A percentile compares a stretch with the other conserved stretches of the same genome.
These are phyloP conservation scores for Corvus moneduloides DNA, from an alignment of 2,113 vertebrate genomes.

Conservation along the genomic window DNA sequence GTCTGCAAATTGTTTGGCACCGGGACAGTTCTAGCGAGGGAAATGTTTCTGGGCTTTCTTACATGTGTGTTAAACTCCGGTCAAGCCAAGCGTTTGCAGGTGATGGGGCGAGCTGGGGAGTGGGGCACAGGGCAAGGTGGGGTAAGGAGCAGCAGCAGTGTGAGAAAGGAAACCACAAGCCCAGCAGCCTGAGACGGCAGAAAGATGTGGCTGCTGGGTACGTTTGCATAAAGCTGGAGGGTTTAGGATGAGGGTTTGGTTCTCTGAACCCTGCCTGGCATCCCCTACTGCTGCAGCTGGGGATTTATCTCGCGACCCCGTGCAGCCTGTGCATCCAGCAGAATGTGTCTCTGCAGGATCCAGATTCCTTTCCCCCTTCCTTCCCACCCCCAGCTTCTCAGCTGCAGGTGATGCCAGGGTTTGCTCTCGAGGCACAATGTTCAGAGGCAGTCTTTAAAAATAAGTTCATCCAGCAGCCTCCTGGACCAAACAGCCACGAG, in stretches of 20 bases:
- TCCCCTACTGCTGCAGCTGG: not conserved
- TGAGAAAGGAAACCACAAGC: conserved; percentile 24
- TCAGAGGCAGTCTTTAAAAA: not conserved
- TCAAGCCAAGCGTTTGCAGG: not conserved
- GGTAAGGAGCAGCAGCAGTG: not conserved
- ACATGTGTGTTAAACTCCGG: not conserved
- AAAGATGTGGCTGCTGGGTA: not conserved
- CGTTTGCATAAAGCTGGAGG: not conserved
- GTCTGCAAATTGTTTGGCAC: not conserved
- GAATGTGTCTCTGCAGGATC: not conserved
- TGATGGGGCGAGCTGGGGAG: not conserved
- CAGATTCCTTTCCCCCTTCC: not conserved
- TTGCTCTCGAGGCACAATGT: not conserved
- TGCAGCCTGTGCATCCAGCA: not conserved
- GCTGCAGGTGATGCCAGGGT: not conserved
- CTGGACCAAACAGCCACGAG: accelerated
- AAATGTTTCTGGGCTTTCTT: not conserved
- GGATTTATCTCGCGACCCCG: not conserved
- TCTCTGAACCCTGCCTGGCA: not conserved
- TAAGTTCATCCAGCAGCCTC: not conserved
- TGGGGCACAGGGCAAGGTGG: not conserved
- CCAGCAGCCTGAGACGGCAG: not conserved
- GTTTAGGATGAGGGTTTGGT: not conserved
- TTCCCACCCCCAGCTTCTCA: not conserved
- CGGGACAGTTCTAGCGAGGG: not conserved